Base-by-base conservation (phyloP, 2,797 vertebrate species). In the Poecilia picta region DNA sequence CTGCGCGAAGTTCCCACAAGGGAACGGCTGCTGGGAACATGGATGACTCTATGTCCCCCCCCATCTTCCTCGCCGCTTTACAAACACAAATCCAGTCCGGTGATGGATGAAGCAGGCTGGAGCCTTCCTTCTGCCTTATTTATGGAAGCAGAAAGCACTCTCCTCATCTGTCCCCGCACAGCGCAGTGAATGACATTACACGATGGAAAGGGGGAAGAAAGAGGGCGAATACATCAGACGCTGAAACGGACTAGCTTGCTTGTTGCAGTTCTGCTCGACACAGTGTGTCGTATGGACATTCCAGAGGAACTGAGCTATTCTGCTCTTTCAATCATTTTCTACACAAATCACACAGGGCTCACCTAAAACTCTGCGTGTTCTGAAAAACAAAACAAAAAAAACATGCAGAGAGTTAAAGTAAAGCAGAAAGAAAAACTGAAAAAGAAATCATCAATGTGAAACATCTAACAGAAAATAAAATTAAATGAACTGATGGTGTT, bases 81-180 rank as follows among this genome's bases (percentile, higher is more conserved):
- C 89, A 92, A 94, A 94, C 91, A 91, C 86, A 89, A 73, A 88
- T 89, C 86, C 76, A 73, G 83, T 79, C 83, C 89, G 20, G 87
- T 95, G 93, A 95, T 95, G 94, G 93, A 94, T 93, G 93, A 88
- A 95, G 91, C 94, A 95, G 94, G 89, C 91, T 41, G 74, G 86
- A 90, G 87, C 74, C 83, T 84, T 75, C 87, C 89, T 88, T 85
- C 86, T 8, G 80, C 11, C 80, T 94, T 93, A 94, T 94, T 95
- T 95, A 95, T 94, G 93, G 87, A 85, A 90, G 87, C 88, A 88
- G 90, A 93, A 90, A 81, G 87, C 82, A 15, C 89, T 89, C 89
- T 89, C 88, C 74, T 80, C 73, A 6, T 90, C 87, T 83, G 80
- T 89, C 84, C 75, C 31, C 89, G 81, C 87, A 90, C 76, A 28